Conservation (phyloP, 2,113 vertebrate genomes). For the Phoxinus phoxinus region DNA sequence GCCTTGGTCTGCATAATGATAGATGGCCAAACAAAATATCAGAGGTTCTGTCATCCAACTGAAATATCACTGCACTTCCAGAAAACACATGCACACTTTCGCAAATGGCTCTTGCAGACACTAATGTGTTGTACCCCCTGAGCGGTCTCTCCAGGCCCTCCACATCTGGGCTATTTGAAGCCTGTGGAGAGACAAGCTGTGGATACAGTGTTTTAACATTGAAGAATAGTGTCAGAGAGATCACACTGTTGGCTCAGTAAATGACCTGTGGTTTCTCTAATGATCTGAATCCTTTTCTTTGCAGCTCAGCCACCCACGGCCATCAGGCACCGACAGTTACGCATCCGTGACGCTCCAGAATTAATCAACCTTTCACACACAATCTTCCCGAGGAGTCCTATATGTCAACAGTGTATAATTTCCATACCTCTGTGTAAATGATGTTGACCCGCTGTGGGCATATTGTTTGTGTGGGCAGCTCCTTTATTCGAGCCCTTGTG, state of each 20-base stretch:
- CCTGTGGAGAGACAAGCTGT: slow-evolving; percentile 77
- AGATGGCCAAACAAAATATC: not conserved
- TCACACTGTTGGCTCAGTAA: slow-evolving; percentile 71
- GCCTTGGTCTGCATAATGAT: not conserved
- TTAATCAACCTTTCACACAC: slow-evolving; percentile 52
- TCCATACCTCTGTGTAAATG: not conserved
- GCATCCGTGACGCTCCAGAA: slow-evolving; percentile 40
- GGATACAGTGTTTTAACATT: slow-evolving; percentile 76
- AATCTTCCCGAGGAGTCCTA: not conserved
- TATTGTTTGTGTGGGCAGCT: slow-evolving; percentile 22
- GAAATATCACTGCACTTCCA: slow-evolving; percentile 10
- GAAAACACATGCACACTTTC: slow-evolving; percentile 3
- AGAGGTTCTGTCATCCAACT: not conserved
- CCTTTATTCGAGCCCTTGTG: not conserved
- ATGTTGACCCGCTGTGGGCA: not conserved
- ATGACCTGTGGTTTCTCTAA: slow-evolving; percentile 70
- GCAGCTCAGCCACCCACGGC: slow-evolving; percentile 52
- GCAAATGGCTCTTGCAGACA: slow-evolving; percentile 51
- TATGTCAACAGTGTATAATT: slow-evolving; percentile 32
- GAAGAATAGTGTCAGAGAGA: slow-evolving; percentile 74
- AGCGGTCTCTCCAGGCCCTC: slow-evolving; percentile 63
- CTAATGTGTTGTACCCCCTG: slow-evolving; percentile 43
- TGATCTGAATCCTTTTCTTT: slow-evolving; percentile 68
- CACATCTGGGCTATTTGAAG: slow-evolving; percentile 76
- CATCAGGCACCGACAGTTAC: not conserved